These are phyloP conservation scores for Lophotriccus pileatus DNA, from an alignment of 2,797 vertebrate genomes.

Conservation along the genomic window DNA sequence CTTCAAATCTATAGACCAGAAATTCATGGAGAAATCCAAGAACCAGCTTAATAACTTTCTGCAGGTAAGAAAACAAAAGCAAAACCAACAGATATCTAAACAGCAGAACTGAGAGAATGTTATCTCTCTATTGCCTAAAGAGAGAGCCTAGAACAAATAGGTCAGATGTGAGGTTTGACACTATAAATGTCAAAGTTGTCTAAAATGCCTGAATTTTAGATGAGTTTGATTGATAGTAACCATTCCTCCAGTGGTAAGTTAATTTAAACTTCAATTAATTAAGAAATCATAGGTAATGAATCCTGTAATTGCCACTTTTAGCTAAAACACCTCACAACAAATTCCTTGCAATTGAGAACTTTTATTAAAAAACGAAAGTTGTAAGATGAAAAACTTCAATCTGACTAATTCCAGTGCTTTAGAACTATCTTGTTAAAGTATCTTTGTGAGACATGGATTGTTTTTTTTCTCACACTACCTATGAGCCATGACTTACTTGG, in stretches of 20 bases:
- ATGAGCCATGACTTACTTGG: neutral
- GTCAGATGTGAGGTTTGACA: neutral
- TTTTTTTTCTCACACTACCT: neutral
- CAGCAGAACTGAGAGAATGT: neutral
- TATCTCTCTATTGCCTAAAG: neutral
- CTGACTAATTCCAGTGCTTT: neutral
- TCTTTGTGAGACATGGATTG: neutral
- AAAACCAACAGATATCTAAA: neutral
- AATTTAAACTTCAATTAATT: neutral
- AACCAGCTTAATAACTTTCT: conserved; percentile 95
- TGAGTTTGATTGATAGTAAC: neutral
- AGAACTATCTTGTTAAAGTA: neutral
- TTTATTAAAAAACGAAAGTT: neutral
- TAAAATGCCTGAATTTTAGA: neutral
- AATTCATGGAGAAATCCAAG: conserved; percentile 97
- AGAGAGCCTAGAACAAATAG: neutral
- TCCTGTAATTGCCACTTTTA: neutral
- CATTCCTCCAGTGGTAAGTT: neutral
- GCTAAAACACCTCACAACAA: neutral
- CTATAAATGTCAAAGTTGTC: neutral
- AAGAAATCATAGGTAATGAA: neutral
- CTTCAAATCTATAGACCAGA: conserved; percentile 98
- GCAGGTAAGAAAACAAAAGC: conserved; percentile 80
- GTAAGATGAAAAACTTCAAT: neutral
- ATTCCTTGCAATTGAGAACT: neutral